phyloP scores from a whole-genome alignment of 37 sponge, comb jelly and placozoan genomes.

The Petrosia ficiformis region DNA sequence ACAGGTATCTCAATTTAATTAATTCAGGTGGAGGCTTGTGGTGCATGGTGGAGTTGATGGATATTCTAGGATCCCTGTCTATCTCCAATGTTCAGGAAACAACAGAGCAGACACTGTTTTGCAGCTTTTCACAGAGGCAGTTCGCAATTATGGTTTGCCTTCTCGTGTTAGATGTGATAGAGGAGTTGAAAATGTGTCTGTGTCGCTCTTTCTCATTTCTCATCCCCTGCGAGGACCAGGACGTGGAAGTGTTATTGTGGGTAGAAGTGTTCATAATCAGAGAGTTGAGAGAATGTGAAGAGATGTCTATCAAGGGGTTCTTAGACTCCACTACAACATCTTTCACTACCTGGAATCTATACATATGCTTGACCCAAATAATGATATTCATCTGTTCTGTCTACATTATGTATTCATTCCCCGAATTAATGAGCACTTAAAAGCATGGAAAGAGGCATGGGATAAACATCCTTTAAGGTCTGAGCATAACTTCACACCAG shows the following conservation, averaged over 20 bases:
- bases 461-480: conserved; percentile 26
- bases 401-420: conserved; percentile 53
- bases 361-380: conserved; percentile 29
- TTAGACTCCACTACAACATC: conserved; percentile 9
- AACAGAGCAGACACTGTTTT: conserved; percentile 47
- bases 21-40: conserved; percentile 63
- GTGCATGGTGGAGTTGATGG: conserved; percentile 61
- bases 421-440: conserved; percentile 18
- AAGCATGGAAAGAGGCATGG: conserved; percentile 25
- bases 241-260: conserved; percentile 33
- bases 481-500: conserved; percentile 21
- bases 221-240: conserved; percentile 55
- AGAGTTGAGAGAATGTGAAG: conserved; percentile 51
- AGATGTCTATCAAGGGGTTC: conserved; percentile 43
- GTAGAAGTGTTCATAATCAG: conserved; percentile 60
- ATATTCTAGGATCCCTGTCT: conserved; percentile 29
- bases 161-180: conserved; percentile 44
- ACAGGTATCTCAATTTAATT: too few relatives aligned
- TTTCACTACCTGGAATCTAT: conserved; percentile 30
- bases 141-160: conserved; percentile 37
- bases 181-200: conserved; percentile 47
- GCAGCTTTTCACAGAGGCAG: conserved; percentile 16
- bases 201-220: conserved; percentile 29
- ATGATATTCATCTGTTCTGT: too few relatives aligned
- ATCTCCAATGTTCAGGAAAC: conserved; percentile 14